These are phyloP conservation scores for Hyalella azteca DNA, from an alignment of 2,888 invertebrate genomes.

Conservation along the genomic window DNA sequence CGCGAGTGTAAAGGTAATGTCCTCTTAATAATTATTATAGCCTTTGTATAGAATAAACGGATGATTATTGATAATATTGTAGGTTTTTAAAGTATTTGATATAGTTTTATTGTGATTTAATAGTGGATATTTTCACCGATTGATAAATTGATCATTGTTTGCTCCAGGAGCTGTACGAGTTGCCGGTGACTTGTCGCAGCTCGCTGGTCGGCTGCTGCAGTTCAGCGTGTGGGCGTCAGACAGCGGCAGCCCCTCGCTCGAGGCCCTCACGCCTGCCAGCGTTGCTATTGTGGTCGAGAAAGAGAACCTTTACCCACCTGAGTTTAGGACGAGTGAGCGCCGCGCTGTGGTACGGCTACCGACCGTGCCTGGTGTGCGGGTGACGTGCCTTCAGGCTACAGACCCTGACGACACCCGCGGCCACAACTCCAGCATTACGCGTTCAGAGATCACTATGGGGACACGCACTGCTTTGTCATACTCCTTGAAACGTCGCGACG, in stretches of 20 bases:
- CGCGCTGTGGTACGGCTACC: slow-evolving; percentile 61
- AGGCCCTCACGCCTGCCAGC: slow-evolving; percentile 78
- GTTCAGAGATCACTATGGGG: not conserved
- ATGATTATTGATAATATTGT: no score
- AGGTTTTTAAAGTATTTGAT: no score
- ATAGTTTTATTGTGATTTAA: no score
- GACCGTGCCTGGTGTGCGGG: slow-evolving; percentile 50
- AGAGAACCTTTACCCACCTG: slow-evolving; percentile 89
- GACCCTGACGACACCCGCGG: slow-evolving; percentile 70
- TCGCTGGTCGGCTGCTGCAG: slow-evolving; percentile 44
- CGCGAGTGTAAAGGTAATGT: no score
- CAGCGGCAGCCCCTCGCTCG: slow-evolving; percentile 77
- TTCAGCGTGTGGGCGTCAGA: slow-evolving; percentile 56
- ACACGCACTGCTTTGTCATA: not conserved
- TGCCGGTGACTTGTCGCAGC: slow-evolving; percentile 43
- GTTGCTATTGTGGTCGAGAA: slow-evolving; percentile 80
- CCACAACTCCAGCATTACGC: not conserved
- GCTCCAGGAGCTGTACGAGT: slow-evolving; percentile 54
- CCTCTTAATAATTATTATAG: no score
- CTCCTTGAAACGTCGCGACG: slow-evolving; percentile 63
- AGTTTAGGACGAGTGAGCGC: slow-evolving; percentile 74
- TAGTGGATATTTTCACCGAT: no score
- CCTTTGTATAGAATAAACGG: no score
- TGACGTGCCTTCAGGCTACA: slow-evolving; percentile 67
- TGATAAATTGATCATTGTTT: no score